Percentiles rank a stretch among this genome's conserved stretches.
Conservation (phyloP, 2,113 vertebrate species). For the Sebastes schlegelii region DNA sequence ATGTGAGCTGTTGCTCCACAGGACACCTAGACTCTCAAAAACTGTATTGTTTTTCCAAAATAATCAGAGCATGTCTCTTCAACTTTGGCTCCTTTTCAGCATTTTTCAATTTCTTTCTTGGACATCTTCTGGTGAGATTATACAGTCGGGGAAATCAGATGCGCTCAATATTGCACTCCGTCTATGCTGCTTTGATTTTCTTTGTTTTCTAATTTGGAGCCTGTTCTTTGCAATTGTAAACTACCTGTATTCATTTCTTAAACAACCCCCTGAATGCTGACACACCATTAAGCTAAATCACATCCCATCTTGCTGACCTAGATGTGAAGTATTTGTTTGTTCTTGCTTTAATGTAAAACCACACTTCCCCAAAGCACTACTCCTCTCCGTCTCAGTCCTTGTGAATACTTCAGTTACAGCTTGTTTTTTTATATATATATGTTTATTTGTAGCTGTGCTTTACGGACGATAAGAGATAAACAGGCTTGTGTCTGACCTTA, state of each 20-base stretch:
- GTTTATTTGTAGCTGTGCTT: conserved; percentile 9
- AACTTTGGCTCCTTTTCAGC: conserved; percentile 11
- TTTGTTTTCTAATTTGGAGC: conserved; percentile 24
- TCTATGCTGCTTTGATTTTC: conserved; percentile 17
- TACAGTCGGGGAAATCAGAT: conserved; percentile 17
- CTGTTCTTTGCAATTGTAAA: conserved; percentile 23
- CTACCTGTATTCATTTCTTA: conserved; percentile 5
- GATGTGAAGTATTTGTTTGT: conserved; percentile 39
- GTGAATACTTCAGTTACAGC: conserved; percentile 21
- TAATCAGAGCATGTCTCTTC: neutral
- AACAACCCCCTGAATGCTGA: neutral
- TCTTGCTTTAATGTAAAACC: conserved; percentile 16
- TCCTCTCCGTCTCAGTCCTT: neutral
- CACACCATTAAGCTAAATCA: neutral
- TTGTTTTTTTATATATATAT: conserved; percentile 10
- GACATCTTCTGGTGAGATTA: conserved; percentile 6
- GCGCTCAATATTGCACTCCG: conserved; percentile 7
- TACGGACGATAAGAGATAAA: conserved; percentile 2
- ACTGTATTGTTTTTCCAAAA: neutral
- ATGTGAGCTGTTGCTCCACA: conserved; percentile 18
- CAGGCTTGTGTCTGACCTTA: neutral
- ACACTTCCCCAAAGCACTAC: neutral
- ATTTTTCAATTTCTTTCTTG: neutral
- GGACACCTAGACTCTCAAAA: conserved; percentile 7
- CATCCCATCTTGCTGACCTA: neutral